Percentiles rank a stretch among this genome's conserved stretches.
Evolutionary conservation across 2,113 vertebrate species (phyloP).

Genomic region (Rhineura floridana): DNA sequence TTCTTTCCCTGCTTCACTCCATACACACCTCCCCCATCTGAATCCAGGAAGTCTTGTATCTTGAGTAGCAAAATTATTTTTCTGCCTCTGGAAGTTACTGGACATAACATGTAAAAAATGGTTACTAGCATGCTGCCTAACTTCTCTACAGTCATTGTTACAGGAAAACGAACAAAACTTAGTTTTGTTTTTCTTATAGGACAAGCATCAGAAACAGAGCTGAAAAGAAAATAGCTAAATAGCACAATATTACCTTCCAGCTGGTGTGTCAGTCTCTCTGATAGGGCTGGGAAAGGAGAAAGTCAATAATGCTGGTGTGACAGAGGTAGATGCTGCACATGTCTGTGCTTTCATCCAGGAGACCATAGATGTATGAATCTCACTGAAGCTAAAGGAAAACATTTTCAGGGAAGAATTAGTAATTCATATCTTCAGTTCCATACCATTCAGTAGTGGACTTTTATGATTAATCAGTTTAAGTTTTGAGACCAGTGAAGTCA

Average conservation of each 20-base stretch:
- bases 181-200: neutral
- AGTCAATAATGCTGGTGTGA: slow-evolving; percentile 39
- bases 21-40: too few relatives aligned
- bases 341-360: slow-evolving; percentile 77
- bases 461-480: neutral
- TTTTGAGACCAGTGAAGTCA: neutral
- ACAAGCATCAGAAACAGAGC: neutral
- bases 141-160: neutral
- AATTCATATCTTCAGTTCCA: neutral
- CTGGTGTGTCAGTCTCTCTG: slow-evolving; percentile 55
- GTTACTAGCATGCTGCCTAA: neutral
- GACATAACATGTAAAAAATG: slow-evolving; percentile 15
- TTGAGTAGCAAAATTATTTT: neutral
- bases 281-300: slow-evolving; percentile 50
- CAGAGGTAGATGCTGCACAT: slow-evolving; percentile 24
- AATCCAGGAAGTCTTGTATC: neutral
- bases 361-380: slow-evolving; percentile 73
- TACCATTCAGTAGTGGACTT: neutral
- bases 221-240: neutral
- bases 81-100: neutral
- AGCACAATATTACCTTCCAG: slow-evolving; percentile 70
- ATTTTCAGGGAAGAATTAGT: slow-evolving; percentile 33
- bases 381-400: slow-evolving; percentile 64
- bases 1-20: neutral
- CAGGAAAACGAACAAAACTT: neutral